A percentile compares a stretch with the other conserved stretches of the same genome.
Conservation (phyloP, 1,140 invertebrate genomes). For the Zaprionus ghesquierei region DNA sequence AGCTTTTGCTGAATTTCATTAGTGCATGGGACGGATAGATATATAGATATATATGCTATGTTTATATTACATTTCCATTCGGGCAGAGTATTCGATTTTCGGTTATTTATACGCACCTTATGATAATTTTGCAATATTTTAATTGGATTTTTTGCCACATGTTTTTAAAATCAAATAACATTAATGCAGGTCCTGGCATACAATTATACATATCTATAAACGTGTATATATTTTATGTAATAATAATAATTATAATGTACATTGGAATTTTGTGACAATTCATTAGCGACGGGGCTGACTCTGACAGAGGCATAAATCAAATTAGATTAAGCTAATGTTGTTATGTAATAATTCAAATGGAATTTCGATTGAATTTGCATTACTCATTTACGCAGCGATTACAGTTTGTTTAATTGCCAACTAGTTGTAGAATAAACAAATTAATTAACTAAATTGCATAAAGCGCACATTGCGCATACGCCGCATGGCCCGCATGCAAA, state of each 20-base stretch:
- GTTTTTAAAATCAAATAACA: constrained; percentile 45
- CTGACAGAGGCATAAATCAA: constrained; percentile 3
- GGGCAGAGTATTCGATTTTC: not conserved
- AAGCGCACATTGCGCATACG: not conserved
- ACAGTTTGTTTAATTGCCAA: constrained; percentile 1
- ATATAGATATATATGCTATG: not conserved
- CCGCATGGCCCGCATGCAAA: constrained; percentile 25
- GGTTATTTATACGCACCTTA: constrained; percentile 31
- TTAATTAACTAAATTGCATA: not conserved
- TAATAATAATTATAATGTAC: not conserved
- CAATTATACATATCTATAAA: not conserved
- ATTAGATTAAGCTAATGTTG: constrained; percentile 9
- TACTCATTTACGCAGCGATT: not conserved
- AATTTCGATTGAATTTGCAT: not conserved
- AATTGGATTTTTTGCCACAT: constrained; percentile 35
- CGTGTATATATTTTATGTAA: not conserved
- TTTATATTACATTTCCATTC: not conserved
- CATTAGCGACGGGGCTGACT: not conserved
- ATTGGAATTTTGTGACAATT: not conserved
- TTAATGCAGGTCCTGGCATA: constrained; percentile 35
- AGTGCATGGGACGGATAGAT: not conserved
- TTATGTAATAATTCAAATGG: constrained; percentile 1
- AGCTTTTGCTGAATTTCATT: constrained; percentile 33
- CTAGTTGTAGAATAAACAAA: not conserved
- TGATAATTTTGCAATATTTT: not conserved